Conservation (phyloP, 1,140 invertebrate species). For the Neoseiulus cucumeris region DNA sequence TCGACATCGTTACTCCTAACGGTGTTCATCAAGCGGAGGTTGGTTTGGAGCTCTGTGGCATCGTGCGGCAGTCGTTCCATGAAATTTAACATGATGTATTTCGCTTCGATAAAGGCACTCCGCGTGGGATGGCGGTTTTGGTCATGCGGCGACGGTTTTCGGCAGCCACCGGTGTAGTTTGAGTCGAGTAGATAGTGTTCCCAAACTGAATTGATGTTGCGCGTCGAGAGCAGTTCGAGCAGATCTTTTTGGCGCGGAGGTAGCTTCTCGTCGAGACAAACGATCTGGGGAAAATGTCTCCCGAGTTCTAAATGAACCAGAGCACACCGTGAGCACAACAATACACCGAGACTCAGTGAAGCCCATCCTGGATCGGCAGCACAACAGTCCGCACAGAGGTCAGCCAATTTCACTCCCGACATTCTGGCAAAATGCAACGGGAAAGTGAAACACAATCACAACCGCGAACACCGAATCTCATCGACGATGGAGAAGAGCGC, state of each 20-base stretch:
- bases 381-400: background rate
- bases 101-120: slow-evolving; percentile 1
- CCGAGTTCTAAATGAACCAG: background rate
- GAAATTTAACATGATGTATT: background rate
- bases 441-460: no score
- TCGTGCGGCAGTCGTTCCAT: slow-evolving; percentile 6
- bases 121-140: slow-evolving; percentile 5
- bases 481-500: no score
- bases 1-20: background rate
- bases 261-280: background rate
- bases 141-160: background rate
- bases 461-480: no score
- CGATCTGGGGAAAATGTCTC: background rate
- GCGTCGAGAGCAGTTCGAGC: background rate
- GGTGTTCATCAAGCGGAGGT: background rate
- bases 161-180: slow-evolving; percentile 1
- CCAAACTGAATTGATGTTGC: slow-evolving; percentile 5
- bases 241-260: background rate
- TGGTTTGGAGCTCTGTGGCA: background rate
- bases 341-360: background rate
- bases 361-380: background rate
- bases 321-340: background rate
- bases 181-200: slow-evolving; percentile 6
- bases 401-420: slow-evolving; percentile 1
- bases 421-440: background rate